These are phyloP conservation scores for Thalassophryne amazonica DNA, from an alignment of 2,797 vertebrate species.

Conservation along the genomic window DNA sequence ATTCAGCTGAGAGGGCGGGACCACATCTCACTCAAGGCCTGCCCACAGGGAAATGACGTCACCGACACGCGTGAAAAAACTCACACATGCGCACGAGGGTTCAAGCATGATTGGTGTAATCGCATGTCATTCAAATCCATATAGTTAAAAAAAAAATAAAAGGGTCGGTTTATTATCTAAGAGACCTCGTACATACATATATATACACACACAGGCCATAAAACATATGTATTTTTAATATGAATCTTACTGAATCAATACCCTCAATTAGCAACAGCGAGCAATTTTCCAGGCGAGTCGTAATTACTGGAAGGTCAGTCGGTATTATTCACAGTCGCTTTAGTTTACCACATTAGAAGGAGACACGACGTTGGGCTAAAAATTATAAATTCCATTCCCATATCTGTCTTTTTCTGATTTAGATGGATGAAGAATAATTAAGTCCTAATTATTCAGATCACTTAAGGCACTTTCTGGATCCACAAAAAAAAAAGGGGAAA, in stretches of 20 bases:
- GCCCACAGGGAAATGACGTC: too few relatives aligned
- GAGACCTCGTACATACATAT: too few relatives aligned
- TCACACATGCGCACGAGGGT: too few relatives aligned
- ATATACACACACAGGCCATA: constrained; percentile 71
- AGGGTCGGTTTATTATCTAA: too few relatives aligned
- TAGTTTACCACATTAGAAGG: constrained; percentile 97
- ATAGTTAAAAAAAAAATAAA: constrained; percentile 49
- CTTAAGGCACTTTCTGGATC: constrained; percentile 97
- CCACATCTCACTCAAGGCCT: too few relatives aligned
- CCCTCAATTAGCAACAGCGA: constrained; percentile 93
- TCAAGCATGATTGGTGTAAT: too few relatives aligned
- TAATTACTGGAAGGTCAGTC: constrained; percentile 98
- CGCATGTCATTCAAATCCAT: too few relatives aligned
- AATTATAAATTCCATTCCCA: constrained; percentile 99
- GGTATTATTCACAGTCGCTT: constrained; percentile 99
- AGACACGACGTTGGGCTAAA: constrained; percentile 96
- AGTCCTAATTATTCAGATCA: constrained; percentile 99
- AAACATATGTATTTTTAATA: constrained; percentile 88
- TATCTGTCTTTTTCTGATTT: constrained; percentile 99
- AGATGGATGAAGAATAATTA: constrained; percentile 99
- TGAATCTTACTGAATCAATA: constrained; percentile 90
- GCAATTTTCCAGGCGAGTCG: constrained; percentile 91
- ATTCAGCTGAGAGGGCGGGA: too few relatives aligned
- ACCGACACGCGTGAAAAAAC: too few relatives aligned
- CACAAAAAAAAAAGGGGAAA: too few relatives aligned